phyloP scores from a whole-genome alignment of 2,113 vertebrate species.

The Hemiscyllium ocellatum region DNA sequence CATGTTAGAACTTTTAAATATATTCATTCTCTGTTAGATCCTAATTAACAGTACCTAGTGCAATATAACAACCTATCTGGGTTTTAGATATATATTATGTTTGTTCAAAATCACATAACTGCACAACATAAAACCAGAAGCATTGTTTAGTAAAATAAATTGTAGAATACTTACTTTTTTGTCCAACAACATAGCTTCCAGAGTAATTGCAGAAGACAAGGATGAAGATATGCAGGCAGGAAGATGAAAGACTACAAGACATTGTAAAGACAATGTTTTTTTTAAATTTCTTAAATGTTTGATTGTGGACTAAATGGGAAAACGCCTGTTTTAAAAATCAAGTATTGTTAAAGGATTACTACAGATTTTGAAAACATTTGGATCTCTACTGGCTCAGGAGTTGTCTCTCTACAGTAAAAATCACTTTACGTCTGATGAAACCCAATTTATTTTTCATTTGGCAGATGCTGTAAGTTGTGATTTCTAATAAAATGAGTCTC shows the following conservation, averaged over 20 bases:
- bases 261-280: too few relatives aligned
- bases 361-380: too few relatives aligned
- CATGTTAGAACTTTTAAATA: neutral
- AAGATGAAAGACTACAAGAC: neutral
- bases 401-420: too few relatives aligned
- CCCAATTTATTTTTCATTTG: too few relatives aligned
- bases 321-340: too few relatives aligned
- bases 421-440: too few relatives aligned
- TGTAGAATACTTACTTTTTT: neutral
- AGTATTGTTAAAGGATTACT: too few relatives aligned
- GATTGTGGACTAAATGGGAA: too few relatives aligned
- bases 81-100: neutral
- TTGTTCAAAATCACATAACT: neutral
- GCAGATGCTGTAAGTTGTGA: too few relatives aligned
- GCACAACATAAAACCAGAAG: neutral
- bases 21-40: neutral
- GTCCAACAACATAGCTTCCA: neutral
- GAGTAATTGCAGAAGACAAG: neutral
- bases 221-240: neutral
- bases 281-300: too few relatives aligned
- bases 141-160: neutral
- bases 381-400: too few relatives aligned
- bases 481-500: too few relatives aligned
- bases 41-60: neutral
- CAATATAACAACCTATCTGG: neutral